Evolutionary conservation across 2,113 vertebrate genomes (phyloP).

Genomic region (Diadophis punctatus): DNA sequence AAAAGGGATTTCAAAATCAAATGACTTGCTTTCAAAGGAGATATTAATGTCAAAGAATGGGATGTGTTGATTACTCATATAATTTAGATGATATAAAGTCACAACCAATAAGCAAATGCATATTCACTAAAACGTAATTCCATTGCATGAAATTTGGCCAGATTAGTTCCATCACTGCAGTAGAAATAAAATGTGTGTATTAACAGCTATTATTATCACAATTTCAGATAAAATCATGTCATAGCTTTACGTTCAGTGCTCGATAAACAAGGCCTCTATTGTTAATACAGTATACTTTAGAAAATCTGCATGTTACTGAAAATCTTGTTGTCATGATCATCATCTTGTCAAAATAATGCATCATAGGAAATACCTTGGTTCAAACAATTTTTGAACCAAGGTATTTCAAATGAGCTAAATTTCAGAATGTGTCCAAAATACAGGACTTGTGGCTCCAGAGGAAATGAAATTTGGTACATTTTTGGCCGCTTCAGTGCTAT

Average conservation of each 20-base stretch:
- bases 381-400: too few relatives aligned
- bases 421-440: too few relatives aligned
- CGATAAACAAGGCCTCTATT: not conserved
- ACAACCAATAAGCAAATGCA: not conserved
- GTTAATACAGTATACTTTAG: not conserved
- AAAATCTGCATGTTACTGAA: not conserved
- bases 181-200: not conserved
- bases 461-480: too few relatives aligned
- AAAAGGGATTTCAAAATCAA: constrained; percentile 39
- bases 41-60: constrained; percentile 20
- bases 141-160: constrained; percentile 4
- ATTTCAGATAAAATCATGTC: not conserved
- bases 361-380: too few relatives aligned
- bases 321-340: too few relatives aligned
- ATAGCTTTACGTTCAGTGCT: not conserved
- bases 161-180: not conserved
- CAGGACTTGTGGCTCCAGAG: too few relatives aligned
- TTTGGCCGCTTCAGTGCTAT: too few relatives aligned
- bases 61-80: not conserved
- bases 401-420: too few relatives aligned
- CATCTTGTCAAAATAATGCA: too few relatives aligned
- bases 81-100: constrained; percentile 16
- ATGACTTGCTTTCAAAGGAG: constrained; percentile 33
- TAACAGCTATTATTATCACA: not conserved
- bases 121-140: constrained; percentile 2